Evolutionary conservation across 2,113 vertebrate species (phyloP).

Genomic region (Cepphus grylle): DNA sequence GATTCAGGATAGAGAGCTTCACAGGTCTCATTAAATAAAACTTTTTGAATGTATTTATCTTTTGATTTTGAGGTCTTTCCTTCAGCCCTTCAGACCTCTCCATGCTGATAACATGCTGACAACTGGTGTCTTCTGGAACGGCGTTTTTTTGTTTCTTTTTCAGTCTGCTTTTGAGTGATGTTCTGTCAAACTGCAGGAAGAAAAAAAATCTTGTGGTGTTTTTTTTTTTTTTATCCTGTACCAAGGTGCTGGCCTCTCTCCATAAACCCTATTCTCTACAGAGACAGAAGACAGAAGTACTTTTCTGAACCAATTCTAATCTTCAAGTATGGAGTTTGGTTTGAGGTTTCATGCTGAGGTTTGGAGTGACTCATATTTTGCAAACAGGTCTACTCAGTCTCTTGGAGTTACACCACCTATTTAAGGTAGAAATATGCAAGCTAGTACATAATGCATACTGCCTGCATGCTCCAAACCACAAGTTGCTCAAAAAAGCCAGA

Average conservation of each 20-base stretch:
- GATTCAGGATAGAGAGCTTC: neutral
- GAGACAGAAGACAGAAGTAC: conserved; percentile 8
- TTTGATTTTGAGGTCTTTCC: neutral
- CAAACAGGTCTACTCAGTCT: conserved; percentile 44
- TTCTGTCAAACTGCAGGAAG: neutral
- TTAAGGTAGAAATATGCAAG: conserved; percentile 64
- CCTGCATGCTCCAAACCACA: conserved; percentile 66
- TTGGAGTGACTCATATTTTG: conserved; percentile 52
- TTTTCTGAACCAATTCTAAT: neutral
- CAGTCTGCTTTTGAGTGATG: neutral
- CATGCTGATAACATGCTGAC: neutral
- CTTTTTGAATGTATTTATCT: neutral
- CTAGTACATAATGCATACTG: conserved; percentile 56
- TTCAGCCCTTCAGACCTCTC: neutral
- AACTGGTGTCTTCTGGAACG: neutral
- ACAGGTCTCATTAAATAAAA: neutral
- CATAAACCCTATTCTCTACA: conserved; percentile 40
- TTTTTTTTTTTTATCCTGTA: neutral
- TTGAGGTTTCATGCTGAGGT: conserved; percentile 65
- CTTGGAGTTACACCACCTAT: conserved; percentile 49
- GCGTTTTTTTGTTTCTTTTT: neutral
- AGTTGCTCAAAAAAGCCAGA: conserved; percentile 52
- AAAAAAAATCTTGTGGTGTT: neutral
- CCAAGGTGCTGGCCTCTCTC: conserved; percentile 38
- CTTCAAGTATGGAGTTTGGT: neutral